Evolutionary conservation across 2,113 vertebrate genomes (phyloP), one percentile per base, ranked within the genome.

Genomic region (Oryzias curvinotus): DNA sequence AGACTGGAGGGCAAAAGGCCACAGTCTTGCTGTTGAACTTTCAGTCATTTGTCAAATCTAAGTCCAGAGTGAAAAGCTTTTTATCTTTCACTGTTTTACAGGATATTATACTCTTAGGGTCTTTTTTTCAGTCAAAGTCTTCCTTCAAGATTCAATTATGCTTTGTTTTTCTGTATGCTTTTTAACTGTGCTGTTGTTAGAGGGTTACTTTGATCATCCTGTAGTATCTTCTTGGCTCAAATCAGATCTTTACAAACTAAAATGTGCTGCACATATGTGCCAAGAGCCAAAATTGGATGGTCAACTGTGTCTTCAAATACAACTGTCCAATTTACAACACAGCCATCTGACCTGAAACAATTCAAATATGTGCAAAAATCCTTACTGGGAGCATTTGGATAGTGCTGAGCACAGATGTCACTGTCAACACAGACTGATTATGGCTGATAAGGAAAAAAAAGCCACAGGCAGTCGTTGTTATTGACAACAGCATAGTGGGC

Each of bases 371-470:
- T 57, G 73, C 81, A 75, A 30, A 63, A 65, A 81, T 74, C 64
- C 72, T 66, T 65, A 82, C 75, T 75, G 71, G 71, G 71, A 78
- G 68, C 80, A 68, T 85, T 89, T 87, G 82, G 84, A 80, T 78
- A 70, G 80, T 67, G 75, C 80, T 73, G 57, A 80, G 87, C 84
- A 52, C 87, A 88, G 86, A 90, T 88, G 89, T 87, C 89, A 85
- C 73, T 82, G 84, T 89, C 86, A 88, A 88, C 84, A 90, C 80
- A 88, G 71, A 78, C 86, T 85, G 85, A 89, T 87, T 87, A 85
- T 70, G 64, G 75, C 67, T 80, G 85, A 87, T 90, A 88, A 83
- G 83, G 83, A 87, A 88, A 88, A 87, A 90, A 81, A 88, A 87
- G 77, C 81, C 73, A 78, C 81, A 85, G 81, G 81, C 85, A 85